Evolutionary conservation across 2,888 invertebrate species (phyloP), one percentile per base, ranked within the genome.

Genomic region (Andricus curvator): DNA sequence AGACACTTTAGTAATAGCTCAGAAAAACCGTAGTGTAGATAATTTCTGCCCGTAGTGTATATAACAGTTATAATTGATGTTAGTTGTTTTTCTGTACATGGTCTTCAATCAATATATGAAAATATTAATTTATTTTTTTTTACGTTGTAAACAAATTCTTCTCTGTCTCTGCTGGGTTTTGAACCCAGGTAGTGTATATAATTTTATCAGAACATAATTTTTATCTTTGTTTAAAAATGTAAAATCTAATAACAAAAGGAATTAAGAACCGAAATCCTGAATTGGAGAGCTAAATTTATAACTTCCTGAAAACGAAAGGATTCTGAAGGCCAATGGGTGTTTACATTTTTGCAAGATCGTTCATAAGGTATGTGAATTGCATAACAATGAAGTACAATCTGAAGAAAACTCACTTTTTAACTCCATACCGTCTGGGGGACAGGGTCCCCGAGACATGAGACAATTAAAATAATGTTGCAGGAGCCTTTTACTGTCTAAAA

Each of bases 401-500:
- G 3, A 41, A 29, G 41, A 64, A 74, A 66, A 96, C 96, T 96
- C 92, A 96, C 96, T 94, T 94, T 95, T 96, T 80, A 96, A 93
- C 82, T 95, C 95, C 87, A 94, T 94, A 84, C 96, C 96, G 93
- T 96, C 96, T 3, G 96, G 96, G 62, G 96, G 94, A 91, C 96
- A 96, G 77, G 96, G 95, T 86, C 95, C 95, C 84, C 94, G 93
- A 84, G 94, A 95, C 81, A 96, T 93, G 77, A 96, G 92, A 90
- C 96, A 96, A 81, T 95, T 95, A 86, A 96, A 95, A 93, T 96
- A 96, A 89, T 96, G 95, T 84, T 94, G 95, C 77, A 96, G 94
- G 85, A 96, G 93, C 88, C 96, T 94, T 86, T 95, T 95, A 90
- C 95, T 96, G 76, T 94, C 94, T 87, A 96, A 93, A 86, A 96